Evolutionary conservation across 1,140 invertebrate genomes (phyloP), one percentile per base, ranked within the genome.

Genomic region (Drosophila biarmipes): DNA sequence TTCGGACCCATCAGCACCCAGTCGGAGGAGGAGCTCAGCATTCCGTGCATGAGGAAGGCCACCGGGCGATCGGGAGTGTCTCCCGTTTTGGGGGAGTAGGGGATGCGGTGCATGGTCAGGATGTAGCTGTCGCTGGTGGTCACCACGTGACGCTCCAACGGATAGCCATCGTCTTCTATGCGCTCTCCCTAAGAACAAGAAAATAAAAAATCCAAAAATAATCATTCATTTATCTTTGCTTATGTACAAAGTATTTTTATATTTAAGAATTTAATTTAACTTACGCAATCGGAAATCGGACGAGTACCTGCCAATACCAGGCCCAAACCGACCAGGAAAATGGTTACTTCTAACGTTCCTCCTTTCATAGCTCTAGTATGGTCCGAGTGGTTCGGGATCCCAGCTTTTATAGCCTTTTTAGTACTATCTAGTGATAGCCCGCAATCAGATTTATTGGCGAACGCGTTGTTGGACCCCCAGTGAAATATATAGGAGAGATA

Each of bases 51-150:
- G 29, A 91, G 66, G 35, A 91, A 90, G 10, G 76, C 90, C 12
- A 91, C 85, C 0, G 89, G 89, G 1, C 79, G 71, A 7, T 67
- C 14, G 4, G 40, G 56, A 6, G 54, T 61, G 6, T 45, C 1
- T 3, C 73, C 66, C 3, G 74, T 73, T 56, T 87, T 78, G 7
- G 74, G 54, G n/a, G 90, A 90, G 27, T 78, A 84, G 0, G 86
- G 86, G 5, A 91, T 91, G 43, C 90, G 90, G 19, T 91, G 85
- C 71, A 91, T 86, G 24, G 90, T 91, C 46, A 91, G 61, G 24
- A 90, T 84, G 43, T 91, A 91, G 58, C 51, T 73, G 43, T 91
- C 90, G 6, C 42, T 53, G 17, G 90, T 91, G 35, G 51, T 63
- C 6, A 91, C 89, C 12, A 12, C 69, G 19, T 91, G 90, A 0